A percentile compares a stretch with the other conserved stretches of the same genome.
These are phyloP conservation scores for Habrosyne pyritoides DNA, from an alignment of 2,888 invertebrate species.

Conservation along the genomic window DNA sequence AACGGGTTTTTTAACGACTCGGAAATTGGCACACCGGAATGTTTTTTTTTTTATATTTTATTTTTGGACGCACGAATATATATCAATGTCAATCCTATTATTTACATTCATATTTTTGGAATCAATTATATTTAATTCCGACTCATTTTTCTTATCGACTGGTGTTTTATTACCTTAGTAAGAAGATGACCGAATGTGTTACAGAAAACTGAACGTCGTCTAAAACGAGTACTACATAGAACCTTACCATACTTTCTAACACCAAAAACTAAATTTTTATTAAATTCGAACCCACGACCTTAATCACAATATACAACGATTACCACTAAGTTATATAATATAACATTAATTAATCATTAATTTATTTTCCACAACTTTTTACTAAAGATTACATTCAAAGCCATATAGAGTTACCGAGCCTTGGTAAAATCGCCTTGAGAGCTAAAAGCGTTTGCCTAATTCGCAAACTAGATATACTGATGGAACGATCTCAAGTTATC, in stretches of 20 bases:
- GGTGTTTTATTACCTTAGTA: too few relatives aligned
- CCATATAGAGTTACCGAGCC: neutral
- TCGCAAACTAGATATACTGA: slow-evolving; percentile 33
- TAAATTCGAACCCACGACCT: too few relatives aligned
- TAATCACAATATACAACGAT: neutral
- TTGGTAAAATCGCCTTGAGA: neutral
- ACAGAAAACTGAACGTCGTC: too few relatives aligned
- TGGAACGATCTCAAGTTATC: slow-evolving; percentile 53
- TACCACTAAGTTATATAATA: too few relatives aligned
- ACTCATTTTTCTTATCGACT: too few relatives aligned
- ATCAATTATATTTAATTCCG: too few relatives aligned
- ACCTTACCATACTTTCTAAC: too few relatives aligned
- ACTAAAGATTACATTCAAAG: neutral
- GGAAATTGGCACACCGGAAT: neutral
- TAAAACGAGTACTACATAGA: too few relatives aligned
- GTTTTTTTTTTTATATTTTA: neutral
- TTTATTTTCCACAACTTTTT: too few relatives aligned
- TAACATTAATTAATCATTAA: too few relatives aligned
- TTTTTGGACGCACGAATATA: neutral
- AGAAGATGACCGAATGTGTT: too few relatives aligned
- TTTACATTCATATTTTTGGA: neutral
- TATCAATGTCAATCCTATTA: neutral
- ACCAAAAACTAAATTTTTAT: too few relatives aligned
- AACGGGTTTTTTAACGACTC: slow-evolving; percentile 8
- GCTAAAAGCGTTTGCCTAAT: slow-evolving; percentile 9